Evolutionary conservation across 1,140 invertebrate species (phyloP), one percentile per base, ranked within the genome.

Genomic region (Lamellibrachia luymesi): DNA sequence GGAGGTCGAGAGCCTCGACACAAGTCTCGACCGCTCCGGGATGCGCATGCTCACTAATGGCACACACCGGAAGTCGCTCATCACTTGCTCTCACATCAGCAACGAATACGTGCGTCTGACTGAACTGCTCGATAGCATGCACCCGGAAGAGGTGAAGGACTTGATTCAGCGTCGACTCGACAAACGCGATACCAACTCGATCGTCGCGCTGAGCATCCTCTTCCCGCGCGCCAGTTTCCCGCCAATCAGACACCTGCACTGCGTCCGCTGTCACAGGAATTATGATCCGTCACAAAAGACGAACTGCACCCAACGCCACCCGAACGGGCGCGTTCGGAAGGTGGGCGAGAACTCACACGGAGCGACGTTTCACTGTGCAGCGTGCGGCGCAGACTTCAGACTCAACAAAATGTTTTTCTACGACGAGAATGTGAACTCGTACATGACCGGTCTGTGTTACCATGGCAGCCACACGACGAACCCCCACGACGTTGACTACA

Each of bases 231-330:
- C 51, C 8, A 91, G 91, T 51, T 91, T 91, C 91, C 91, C 91
- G 49, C 49, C 91, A 13, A 4, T 51, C 91, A 51, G 51, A 51
- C 91, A 91, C n/a, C 17, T 91, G 91, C 91, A 91, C 91, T 91
- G 91, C 91, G 91, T 91, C 49, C 91, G 91, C 13, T 91, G 91
- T 51, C 91, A 91, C 91, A 22, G 51, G 91, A 91, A 91, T 51
- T 91, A 91, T 51, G 51, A 91, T 51, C 91, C 91, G 49, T 25
- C 49, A n/a, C 91, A 91, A 50, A 91, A 91, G 49, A 50, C 91
- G 49, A 51, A 50, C 49, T 91, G 91, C 91, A 91, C 91, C 7
- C 91, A 50, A 51, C 49, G 51, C 49, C 91, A 91, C 91, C 91
- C 91, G 91, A 51, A 50, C 49, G 91, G 49, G 91, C 51, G 51